Conservation (phyloP, 2,113 vertebrate species). For the Pagrus major region DNA sequence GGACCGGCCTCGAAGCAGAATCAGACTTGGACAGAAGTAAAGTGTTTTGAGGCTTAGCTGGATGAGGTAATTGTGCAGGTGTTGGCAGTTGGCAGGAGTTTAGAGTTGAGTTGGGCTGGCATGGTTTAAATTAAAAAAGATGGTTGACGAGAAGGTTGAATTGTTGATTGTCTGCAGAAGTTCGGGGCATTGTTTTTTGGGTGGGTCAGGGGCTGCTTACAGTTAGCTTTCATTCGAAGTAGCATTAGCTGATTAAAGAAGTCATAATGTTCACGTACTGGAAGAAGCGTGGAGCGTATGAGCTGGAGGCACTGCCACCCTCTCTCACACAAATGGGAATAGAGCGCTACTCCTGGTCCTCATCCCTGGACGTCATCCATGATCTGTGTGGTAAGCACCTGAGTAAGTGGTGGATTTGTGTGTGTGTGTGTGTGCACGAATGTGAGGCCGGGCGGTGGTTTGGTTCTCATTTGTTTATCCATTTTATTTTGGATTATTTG, state of each 20-base stretch:
- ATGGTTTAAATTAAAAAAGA: slow-evolving; percentile 43
- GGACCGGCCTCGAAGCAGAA: slow-evolving; percentile 18
- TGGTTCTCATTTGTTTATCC: not conserved
- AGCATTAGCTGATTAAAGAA: not conserved
- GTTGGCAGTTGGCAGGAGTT: slow-evolving; percentile 56
- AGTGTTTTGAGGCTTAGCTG: slow-evolving; percentile 48
- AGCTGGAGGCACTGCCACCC: slow-evolving; percentile 88
- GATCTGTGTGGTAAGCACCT: slow-evolving; percentile 89
- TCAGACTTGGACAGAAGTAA: slow-evolving; percentile 59
- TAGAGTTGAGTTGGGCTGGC: slow-evolving; percentile 17
- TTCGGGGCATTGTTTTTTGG: not conserved
- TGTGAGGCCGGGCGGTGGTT: not conserved
- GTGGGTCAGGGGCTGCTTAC: not conserved
- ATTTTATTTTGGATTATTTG: not conserved
- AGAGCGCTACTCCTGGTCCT: slow-evolving; percentile 93
- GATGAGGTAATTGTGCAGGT: slow-evolving; percentile 76
- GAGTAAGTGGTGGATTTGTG: slow-evolving; percentile 7
- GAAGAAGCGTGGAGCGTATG: slow-evolving; percentile 92
- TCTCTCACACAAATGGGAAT: slow-evolving; percentile 78
- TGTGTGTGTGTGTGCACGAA: not conserved
- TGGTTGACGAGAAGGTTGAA: slow-evolving; percentile 22
- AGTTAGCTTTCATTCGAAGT: not conserved
- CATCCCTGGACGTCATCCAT: slow-evolving; percentile 88
- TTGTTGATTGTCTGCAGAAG: slow-evolving; percentile 16
- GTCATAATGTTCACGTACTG: slow-evolving; percentile 92